These are phyloP conservation scores for Coccyzus lansbergi DNA, from an alignment of 2,797 vertebrate species.

Conservation along the genomic window DNA sequence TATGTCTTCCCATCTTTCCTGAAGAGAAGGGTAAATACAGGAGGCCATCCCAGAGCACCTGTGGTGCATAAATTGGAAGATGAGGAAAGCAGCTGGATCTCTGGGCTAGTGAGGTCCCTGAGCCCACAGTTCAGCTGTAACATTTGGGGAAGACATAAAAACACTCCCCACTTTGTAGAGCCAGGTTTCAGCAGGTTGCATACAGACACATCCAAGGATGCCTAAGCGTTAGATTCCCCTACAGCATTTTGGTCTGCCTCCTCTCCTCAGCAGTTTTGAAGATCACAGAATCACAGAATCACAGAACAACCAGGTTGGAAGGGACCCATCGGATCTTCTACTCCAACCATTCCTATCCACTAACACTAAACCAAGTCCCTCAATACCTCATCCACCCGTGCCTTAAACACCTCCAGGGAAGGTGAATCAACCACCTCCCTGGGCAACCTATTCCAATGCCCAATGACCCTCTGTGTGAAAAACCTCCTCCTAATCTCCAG, in stretches of 20 bases:
- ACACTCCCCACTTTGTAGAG: neutral
- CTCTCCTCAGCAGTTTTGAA: neutral
- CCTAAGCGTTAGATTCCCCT: neutral
- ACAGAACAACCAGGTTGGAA: too few relatives aligned
- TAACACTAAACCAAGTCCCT: too few relatives aligned
- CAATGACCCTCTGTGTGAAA: too few relatives aligned
- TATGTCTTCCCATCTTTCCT: neutral
- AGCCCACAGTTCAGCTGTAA: neutral
- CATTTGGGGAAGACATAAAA: neutral
- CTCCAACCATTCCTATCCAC: too few relatives aligned
- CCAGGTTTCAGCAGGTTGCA: neutral
- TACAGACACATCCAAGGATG: neutral
- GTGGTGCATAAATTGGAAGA: neutral
- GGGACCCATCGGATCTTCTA: too few relatives aligned
- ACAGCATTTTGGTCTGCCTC: fast-evolving
- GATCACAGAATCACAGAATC: too few relatives aligned
- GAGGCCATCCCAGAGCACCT: neutral
- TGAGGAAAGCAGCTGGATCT: neutral
- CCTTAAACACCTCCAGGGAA: too few relatives aligned
- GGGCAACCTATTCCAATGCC: too few relatives aligned
- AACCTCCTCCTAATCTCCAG: too few relatives aligned
- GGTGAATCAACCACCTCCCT: too few relatives aligned
- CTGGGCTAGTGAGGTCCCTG: neutral
- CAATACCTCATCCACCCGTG: too few relatives aligned
- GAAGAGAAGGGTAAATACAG: neutral